Base-by-base conservation (phyloP, 2,797 vertebrate genomes). In the Leptatherina wallacei region DNA sequence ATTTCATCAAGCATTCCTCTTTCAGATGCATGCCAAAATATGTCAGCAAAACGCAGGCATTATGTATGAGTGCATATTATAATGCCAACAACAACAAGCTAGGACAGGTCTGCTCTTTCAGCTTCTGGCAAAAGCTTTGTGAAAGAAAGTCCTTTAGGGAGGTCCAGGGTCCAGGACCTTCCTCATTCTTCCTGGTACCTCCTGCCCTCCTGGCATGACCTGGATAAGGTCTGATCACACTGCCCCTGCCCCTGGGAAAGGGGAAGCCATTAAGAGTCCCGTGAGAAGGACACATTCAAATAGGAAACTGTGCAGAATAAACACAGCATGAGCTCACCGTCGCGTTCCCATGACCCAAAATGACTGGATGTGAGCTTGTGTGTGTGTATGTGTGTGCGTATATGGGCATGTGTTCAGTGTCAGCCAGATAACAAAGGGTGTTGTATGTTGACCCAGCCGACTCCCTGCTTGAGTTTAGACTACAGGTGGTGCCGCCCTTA, bases 201-300 rank as follows among this genome's bases (percentile, higher is more conserved):
- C 82, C 85, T 88, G 82, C 75, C 71, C 88, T 87, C 74, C 65
- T 89, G 88, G 87, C 83, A 87, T 72, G 87, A 88, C 84, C 88
- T 85, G 89, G 84, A 83, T 80, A 79, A 84, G 86, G 84, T 83
- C 88, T 80, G 88, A 78, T 83, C 67, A 3, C 75, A 8, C 85
- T 89, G 84, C 88, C 83, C 80, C 82, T 89, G 86, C 47, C 85
- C 89, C 91, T 93, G 93, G 92, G 93, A 93, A 94, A 94, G 82
- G 84, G 93, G 93, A 95, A 94, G 87, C 93, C 88, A 92, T 93
- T 93, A 93, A 91, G 83, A 90, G 90, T 92, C 91, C 91, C 89
- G 89, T 91, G 93, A 93, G 92, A 92, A 87, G 84, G 89, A 93
- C 90, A 80, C 85, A 88, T 90, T 91, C 85, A 89, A 92, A 93